phyloP scores from a whole-genome alignment of 64 coral and sea anemone genomes.

The Catalaphyllia jardinei region DNA sequence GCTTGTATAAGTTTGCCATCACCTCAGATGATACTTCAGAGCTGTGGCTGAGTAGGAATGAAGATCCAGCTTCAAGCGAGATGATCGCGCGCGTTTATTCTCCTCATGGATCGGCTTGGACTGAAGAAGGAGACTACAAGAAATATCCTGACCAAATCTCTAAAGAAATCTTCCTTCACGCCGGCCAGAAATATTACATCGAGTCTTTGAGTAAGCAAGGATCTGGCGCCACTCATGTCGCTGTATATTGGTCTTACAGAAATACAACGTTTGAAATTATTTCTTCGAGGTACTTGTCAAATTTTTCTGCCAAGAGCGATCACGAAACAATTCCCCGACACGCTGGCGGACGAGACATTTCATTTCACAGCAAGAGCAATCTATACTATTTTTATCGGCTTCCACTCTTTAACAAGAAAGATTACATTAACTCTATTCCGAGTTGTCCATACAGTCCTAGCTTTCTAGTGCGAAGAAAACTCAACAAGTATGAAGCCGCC shows the following conservation, averaged over 20 bases:
- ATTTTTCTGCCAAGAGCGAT: not conserved
- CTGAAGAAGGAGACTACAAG: not conserved
- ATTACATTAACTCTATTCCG: not conserved
- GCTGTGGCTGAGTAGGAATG: constrained; percentile 8
- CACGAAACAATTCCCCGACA: not conserved
- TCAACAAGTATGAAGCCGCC: not conserved
- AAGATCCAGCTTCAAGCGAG: not conserved
- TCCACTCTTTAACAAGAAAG: not conserved
- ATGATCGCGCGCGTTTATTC: constrained; percentile 8
- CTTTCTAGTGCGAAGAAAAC: not conserved
- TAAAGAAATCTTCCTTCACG: not conserved
- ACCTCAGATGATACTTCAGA: not conserved
- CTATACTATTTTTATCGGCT: not conserved
- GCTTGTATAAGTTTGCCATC: constrained; percentile 6
- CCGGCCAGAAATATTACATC: constrained; percentile 3
- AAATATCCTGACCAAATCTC: constrained; percentile 3
- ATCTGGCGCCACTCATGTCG: not conserved
- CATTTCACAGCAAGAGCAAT: not conserved
- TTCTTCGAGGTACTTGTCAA: not conserved
- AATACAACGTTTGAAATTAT: constrained; percentile 6
- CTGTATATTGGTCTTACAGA: not conserved
- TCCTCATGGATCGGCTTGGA: not conserved
- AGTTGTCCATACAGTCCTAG: not conserved
- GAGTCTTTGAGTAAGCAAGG: constrained; percentile 2
- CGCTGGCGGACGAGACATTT: not conserved